phyloP scores from a whole-genome alignment of 2,888 invertebrate genomes.

The Lasioglossum malachurum region DNA sequence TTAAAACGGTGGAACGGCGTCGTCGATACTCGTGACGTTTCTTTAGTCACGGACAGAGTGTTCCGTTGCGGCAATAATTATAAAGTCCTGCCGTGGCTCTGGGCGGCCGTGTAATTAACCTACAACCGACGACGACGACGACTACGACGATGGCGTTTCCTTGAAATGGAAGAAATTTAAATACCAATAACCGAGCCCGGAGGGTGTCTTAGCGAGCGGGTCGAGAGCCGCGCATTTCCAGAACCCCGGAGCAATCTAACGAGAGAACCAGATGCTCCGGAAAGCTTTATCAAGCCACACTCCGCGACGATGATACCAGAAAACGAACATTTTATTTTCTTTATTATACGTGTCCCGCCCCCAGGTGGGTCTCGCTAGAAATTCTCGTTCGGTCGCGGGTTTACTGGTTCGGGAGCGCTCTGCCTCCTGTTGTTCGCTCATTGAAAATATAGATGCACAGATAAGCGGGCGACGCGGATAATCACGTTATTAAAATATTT shows the following conservation, averaged over 20 bases:
- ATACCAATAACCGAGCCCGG: conserved; percentile 69
- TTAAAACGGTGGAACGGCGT: conserved; percentile 28
- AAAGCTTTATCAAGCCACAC: conserved; percentile 60
- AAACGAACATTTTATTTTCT: conserved; percentile 44
- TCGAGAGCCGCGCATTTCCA: conserved; percentile 46
- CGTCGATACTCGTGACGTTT: conserved; percentile 47
- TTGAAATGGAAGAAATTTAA: conserved; percentile 73
- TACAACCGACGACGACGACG: conserved; percentile 43
- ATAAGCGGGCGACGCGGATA: not conserved
- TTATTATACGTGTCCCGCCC: not conserved
- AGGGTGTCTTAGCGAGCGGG: conserved; percentile 55
- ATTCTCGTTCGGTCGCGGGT: not conserved
- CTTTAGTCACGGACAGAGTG: conserved; percentile 40
- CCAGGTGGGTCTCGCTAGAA: not conserved
- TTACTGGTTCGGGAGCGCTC: not conserved
- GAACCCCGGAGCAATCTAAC: conserved; percentile 62
- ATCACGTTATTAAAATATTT: not conserved
- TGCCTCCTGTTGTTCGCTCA: not conserved
- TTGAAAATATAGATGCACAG: not conserved
- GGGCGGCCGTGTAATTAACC: conserved; percentile 67
- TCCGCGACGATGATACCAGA: conserved; percentile 31
- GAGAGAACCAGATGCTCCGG: conserved; percentile 66
- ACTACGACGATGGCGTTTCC: conserved; percentile 50
- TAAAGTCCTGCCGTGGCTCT: conserved; percentile 37
- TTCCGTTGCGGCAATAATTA: conserved; percentile 61